phyloP scores from a whole-genome alignment of 2,113 vertebrate species.

The Gobius niger region DNA sequence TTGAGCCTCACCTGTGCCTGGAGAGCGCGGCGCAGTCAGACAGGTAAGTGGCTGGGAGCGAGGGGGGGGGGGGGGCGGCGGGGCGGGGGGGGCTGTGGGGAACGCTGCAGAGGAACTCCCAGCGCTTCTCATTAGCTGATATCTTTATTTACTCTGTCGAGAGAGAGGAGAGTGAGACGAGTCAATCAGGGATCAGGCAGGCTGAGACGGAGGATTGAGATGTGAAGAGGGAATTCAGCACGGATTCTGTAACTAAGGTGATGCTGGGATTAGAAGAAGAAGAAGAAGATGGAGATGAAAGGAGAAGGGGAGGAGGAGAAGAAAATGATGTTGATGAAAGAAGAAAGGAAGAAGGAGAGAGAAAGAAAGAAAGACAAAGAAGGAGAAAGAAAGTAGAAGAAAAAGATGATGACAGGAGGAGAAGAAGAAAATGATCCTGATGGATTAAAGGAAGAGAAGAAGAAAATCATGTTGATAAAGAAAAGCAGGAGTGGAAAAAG shows the following conservation, averaged over 20 bases:
- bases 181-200: conserved; percentile 38
- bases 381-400: too few relatives aligned
- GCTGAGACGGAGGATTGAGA: conserved; percentile 11
- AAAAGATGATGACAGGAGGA: too few relatives aligned
- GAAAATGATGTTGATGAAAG: too few relatives aligned
- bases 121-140: conserved; percentile 54
- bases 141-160: conserved; percentile 53
- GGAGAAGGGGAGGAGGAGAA: too few relatives aligned
- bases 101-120: conserved; percentile 20
- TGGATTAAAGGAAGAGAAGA: too few relatives aligned
- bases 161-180: conserved; percentile 38
- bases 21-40: conserved; percentile 5
- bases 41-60: conserved; percentile 11
- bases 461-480: too few relatives aligned
- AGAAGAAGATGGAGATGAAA: too few relatives aligned
- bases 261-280: too few relatives aligned
- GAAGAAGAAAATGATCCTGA: too few relatives aligned
- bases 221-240: not conserved
- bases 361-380: too few relatives aligned
- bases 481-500: too few relatives aligned
- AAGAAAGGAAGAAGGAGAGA: too few relatives aligned
- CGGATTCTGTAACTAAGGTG: not conserved
- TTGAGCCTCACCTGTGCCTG: conserved; percentile 1
- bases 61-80: conserved; percentile 7
- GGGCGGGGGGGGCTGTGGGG: conserved; percentile 3